A percentile compares a stretch with the other conserved stretches of the same genome.
Conservation (phyloP, 2,797 vertebrate species). For the Argya squamiceps region DNA sequence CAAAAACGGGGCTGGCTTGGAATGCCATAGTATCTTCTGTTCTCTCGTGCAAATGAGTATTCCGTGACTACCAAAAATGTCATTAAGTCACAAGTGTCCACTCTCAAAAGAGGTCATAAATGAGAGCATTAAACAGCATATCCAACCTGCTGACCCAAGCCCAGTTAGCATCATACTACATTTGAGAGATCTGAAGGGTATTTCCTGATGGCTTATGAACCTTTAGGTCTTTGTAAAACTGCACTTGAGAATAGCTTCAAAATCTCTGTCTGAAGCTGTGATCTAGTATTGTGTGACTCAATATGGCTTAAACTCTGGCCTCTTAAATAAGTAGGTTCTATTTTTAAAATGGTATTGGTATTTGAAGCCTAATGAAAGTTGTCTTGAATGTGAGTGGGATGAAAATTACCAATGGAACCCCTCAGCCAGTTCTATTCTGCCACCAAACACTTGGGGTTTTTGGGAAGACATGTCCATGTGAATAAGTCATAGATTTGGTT, state of each 20-base stretch:
- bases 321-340: not conserved
- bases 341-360: not conserved
- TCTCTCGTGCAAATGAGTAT: not conserved
- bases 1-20: not conserved
- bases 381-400: not conserved
- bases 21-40: not conserved
- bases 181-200: not conserved
- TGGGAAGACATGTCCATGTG: fast-evolving
- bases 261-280: not conserved
- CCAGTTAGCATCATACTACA: not conserved
- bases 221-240: not conserved
- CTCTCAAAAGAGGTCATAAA: not conserved
- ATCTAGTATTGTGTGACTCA: not conserved
- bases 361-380: not conserved
- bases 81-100: not conserved
- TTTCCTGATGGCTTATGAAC: not conserved
- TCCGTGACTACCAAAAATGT: not conserved
- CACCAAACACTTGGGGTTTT: not conserved
- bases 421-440: not conserved
- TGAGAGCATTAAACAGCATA: not conserved
- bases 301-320: not conserved
- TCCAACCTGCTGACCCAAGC: not conserved
- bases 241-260: slow-evolving; percentile 1
- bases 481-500: not conserved
- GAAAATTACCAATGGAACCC: not conserved